Base-by-base conservation (phyloP, 2,113 vertebrate genomes). In the Rafetus swinhoei region DNA sequence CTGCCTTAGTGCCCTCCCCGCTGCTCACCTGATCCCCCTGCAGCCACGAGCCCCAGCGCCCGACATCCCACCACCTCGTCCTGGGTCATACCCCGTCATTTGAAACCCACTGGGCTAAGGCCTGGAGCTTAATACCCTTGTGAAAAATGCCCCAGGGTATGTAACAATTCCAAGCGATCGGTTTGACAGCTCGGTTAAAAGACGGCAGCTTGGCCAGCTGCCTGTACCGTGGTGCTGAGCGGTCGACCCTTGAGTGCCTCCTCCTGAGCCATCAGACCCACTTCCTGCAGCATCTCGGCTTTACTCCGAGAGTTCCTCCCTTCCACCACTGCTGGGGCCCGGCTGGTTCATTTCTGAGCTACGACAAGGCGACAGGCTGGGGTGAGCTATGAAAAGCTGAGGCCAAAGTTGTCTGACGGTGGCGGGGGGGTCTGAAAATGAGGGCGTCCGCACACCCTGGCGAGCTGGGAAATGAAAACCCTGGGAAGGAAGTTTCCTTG, bases 81-180 rank as follows among this genome's bases (percentile, higher is more conserved):
- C 39, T 45, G 39, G 39, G 39, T 45, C 39, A 5, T 5, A 45
- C 39, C 39, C 39, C 39, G 39, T 45, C 39, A 5, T 4, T 45
- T 45, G 39, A 45, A 45, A 45, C 39, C 39, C 39, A 45, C 39
- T 45, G 39, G 39, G 39, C 39, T 45, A 45, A 45, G 39, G 39
- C 39, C 39, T 97, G 96, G 94, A 95, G 93, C 95, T 97, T 96
- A 97, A 97, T 97, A 93, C 96, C 93, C 86, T 88, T 65, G 12
- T 91, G 74, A 92, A 96, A 97, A 97, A 96, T 96, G 94, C 95
- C 94, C 95, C 87, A 93, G 93, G 92, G 93, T 95, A 96, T 95
- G 96, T 96, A 96, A 95, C 53, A 3, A 93, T 93, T 18, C 0
- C 92, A 56, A 90, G 88, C 93, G 90, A 96, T 94, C 90, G 77